Evolutionary conservation across 1,140 invertebrate genomes (phyloP), one percentile per base, ranked within the genome.

Genomic region (Pogonus chalceus): DNA sequence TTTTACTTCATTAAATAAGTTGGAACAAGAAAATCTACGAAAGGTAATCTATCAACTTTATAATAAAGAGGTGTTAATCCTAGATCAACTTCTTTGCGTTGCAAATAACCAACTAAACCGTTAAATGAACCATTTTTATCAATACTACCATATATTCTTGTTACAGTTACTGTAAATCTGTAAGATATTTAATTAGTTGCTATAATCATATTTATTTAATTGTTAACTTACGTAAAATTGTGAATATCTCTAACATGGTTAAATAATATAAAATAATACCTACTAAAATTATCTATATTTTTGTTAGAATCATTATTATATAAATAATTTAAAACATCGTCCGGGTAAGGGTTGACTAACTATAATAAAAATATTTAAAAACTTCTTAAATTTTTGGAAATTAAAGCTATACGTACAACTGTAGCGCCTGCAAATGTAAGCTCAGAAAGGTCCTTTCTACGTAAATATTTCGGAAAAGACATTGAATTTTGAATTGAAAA

Each of bases 51-150:
- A 59, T 83, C 79, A 7, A 61, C 50, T 60, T 77, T 73, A 52
- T 77, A 77, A 62, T 80, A 79, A 48, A 82, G 67, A 7, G 81
- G 77, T 0, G 79, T 70, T 1, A 72, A 74, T 14, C 79, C 77
- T 35, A 84, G 74, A 57, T 86, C 82, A 1, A 78, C 73, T 48
- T 75, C 65, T 14, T 73, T 75, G 16, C 72, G 66, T 48, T 78
- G 69, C 53, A 85, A 69, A 0, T 75, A 72, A 0, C 80, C 80
- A n/a, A 85, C 74, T 68, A 84, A 77, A 2, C 83, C 83, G 58
- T 83, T 82, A 56, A 79, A 83, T 14, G 73, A 73, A 1, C 81
- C 81, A 66, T 84, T 81, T 20, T 68, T 23, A 73, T 51, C 26
- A 51, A n/a, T 35, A 60, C 82, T 83, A 2, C 83, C 82, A 82